A percentile compares a stretch with the other conserved stretches of the same genome.
Evolutionary conservation across 2,888 invertebrate species (phyloP).

Genomic region (Ariolimax columbianus): DNA sequence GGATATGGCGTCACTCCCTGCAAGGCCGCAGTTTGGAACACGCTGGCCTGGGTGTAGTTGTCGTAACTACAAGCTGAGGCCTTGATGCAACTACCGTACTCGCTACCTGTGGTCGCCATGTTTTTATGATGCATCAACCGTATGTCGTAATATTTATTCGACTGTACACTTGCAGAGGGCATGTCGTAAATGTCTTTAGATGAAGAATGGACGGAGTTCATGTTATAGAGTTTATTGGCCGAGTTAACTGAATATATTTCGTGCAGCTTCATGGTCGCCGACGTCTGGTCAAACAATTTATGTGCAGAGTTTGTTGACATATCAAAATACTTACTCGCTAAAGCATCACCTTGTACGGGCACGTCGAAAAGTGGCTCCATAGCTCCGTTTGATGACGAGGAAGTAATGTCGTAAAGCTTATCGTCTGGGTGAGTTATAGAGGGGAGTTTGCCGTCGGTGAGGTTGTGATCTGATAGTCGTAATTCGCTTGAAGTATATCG

Average conservation of each 20-base stretch:
- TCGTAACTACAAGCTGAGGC: slow-evolving; percentile 70
- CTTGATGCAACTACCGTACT: slow-evolving; percentile 66
- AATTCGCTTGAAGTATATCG: neutral
- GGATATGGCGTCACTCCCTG: slow-evolving; percentile 65
- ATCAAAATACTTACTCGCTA: slow-evolving; percentile 22
- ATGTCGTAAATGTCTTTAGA: slow-evolving; percentile 55
- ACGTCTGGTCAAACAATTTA: neutral
- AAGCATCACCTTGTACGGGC: neutral
- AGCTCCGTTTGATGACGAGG: neutral
- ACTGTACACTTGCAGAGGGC: neutral
- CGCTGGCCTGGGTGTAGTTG: slow-evolving; percentile 60
- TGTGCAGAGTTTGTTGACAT: neutral
- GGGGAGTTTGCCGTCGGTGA: neutral
- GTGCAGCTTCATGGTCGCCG: slow-evolving; percentile 52
- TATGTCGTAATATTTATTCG: slow-evolving; percentile 53
- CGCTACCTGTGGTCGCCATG: slow-evolving; percentile 43
- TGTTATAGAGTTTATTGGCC: slow-evolving; percentile 30
- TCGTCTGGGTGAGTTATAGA: neutral
- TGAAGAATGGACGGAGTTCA: neutral
- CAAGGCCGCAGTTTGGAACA: slow-evolving; percentile 59
- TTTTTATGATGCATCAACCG: slow-evolving; percentile 57
- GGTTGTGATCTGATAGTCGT: no score
- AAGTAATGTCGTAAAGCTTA: neutral
- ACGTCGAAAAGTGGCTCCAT: slow-evolving; percentile 15
- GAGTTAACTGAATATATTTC: slow-evolving; percentile 30